A percentile compares a stretch with the other conserved stretches of the same genome.
phyloP scores from a whole-genome alignment of 2,113 vertebrate species.

The Capra hircus region DNA sequence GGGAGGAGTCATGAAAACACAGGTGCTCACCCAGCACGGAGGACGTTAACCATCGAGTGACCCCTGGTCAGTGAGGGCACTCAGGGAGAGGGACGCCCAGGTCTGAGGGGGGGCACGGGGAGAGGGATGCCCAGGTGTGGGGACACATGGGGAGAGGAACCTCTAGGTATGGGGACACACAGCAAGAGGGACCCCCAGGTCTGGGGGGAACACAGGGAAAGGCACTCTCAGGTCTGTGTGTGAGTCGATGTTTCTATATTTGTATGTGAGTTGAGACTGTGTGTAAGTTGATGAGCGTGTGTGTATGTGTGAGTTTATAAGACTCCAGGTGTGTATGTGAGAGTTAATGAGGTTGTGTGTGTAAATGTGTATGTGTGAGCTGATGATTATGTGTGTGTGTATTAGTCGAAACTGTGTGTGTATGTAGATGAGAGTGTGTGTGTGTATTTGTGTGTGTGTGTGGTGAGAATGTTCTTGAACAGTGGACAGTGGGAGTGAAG shows the following conservation, averaged over 20 bases:
- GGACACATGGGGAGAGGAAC: neutral
- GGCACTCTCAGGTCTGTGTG: neutral
- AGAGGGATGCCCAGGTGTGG: no score
- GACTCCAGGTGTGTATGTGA: neutral
- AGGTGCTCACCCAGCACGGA: neutral
- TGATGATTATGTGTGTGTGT: neutral
- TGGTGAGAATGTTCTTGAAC: neutral
- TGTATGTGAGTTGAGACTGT: neutral
- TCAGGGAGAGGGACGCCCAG: neutral
- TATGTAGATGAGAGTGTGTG: neutral
- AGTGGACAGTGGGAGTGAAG: neutral
- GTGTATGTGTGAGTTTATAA: neutral
- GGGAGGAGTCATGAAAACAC: neutral
- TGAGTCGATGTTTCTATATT: neutral
- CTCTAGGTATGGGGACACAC: fast-evolving
- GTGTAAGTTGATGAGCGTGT: neutral
- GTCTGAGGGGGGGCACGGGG: neutral
- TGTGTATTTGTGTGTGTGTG: no score
- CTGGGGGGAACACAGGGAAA: fast-evolving
- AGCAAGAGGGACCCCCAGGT: neutral
- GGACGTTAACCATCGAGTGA: fast-evolving
- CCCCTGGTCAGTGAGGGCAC: fast-evolving
- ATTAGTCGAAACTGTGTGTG: neutral
- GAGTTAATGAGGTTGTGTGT: neutral
- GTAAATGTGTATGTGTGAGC: neutral